phyloP scores from a whole-genome alignment of 2,797 vertebrate species.

The Lerista edwardsae region DNA sequence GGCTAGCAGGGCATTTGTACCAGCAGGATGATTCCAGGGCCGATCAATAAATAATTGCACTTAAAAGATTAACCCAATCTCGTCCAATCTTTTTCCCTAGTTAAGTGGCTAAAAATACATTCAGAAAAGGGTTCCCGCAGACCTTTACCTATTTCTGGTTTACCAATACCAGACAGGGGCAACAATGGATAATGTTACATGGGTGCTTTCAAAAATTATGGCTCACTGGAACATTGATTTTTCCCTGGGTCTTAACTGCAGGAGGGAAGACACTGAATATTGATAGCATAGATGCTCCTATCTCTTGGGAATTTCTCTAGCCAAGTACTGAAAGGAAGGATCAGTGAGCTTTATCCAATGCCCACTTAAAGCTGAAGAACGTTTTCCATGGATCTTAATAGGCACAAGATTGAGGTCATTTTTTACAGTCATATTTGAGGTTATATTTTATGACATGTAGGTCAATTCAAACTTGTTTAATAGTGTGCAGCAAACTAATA shows the following conservation, averaged over 20 bases:
- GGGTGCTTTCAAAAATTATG: background rate
- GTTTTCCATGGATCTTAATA: background rate
- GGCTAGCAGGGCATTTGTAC: constrained; percentile 6
- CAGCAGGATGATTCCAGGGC: constrained; percentile 38
- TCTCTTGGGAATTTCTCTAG: constrained; percentile 6
- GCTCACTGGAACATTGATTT: constrained; percentile 33
- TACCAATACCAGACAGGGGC: constrained; percentile 20
- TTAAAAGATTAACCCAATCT: constrained; percentile 35
- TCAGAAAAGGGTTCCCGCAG: constrained; percentile 30
- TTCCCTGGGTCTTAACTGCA: background rate
- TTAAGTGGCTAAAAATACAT: constrained; percentile 32
- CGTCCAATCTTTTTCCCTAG: background rate
- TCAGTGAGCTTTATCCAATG: constrained; percentile 6
- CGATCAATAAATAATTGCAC: constrained; percentile 45
- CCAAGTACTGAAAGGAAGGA: background rate
- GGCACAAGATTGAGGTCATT: background rate
- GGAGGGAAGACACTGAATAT: constrained; percentile 18
- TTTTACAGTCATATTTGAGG: background rate
- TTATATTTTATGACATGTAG: background rate
- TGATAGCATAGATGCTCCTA: constrained; percentile 5
- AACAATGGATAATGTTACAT: constrained; percentile 25
- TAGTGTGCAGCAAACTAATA: background rate
- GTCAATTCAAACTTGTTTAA: background rate
- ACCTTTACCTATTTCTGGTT: constrained; percentile 10
- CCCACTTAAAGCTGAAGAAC: background rate